A percentile compares a stretch with the other conserved stretches of the same genome.
These are phyloP conservation scores for Zaprionus davidi DNA, from an alignment of 1,140 invertebrate genomes.

Conservation along the genomic window DNA sequence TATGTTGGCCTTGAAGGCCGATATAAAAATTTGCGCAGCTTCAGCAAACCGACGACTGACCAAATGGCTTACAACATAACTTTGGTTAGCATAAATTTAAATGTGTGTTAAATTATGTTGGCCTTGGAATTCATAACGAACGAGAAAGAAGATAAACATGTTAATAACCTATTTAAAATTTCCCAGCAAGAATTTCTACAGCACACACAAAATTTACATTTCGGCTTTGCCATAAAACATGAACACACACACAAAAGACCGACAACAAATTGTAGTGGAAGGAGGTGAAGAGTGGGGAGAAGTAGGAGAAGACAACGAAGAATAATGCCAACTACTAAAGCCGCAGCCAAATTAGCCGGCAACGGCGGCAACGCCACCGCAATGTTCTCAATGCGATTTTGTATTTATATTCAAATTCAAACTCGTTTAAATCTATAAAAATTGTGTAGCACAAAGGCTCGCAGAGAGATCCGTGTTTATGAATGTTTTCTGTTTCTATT, in stretches of 20 bases:
- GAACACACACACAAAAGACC: slow-evolving; percentile 19
- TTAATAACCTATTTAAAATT: slow-evolving; percentile 81
- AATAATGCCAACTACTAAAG: slow-evolving; percentile 26
- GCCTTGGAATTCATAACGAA: slow-evolving; percentile 74
- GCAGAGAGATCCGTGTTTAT: slow-evolving; percentile 73
- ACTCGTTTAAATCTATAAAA: slow-evolving; percentile 82
- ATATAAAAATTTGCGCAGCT: slow-evolving; percentile 55
- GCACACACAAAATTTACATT: slow-evolving; percentile 39
- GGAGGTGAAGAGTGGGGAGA: neutral
- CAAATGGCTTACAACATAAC: slow-evolving; percentile 62
- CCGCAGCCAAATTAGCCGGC: slow-evolving; percentile 71
- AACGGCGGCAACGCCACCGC: slow-evolving; percentile 16
- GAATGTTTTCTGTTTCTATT: slow-evolving; percentile 42
- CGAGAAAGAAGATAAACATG: slow-evolving; percentile 78
- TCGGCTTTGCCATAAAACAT: slow-evolving; percentile 36
- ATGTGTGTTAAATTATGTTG: slow-evolving; percentile 78
- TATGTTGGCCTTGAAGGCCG: slow-evolving; percentile 49
- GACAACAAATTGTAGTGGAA: slow-evolving; percentile 6
- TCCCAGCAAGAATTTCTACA: slow-evolving; percentile 77
- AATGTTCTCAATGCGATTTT: slow-evolving; percentile 75
- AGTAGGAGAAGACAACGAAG: neutral
- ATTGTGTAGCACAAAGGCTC: slow-evolving; percentile 75
- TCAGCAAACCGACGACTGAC: slow-evolving; percentile 41
- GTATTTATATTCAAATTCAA: slow-evolving; percentile 82
- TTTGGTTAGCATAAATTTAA: slow-evolving; percentile 74